These are phyloP conservation scores for Drosophila differens DNA, from an alignment of 2,888 invertebrate species.

Conservation along the genomic window DNA sequence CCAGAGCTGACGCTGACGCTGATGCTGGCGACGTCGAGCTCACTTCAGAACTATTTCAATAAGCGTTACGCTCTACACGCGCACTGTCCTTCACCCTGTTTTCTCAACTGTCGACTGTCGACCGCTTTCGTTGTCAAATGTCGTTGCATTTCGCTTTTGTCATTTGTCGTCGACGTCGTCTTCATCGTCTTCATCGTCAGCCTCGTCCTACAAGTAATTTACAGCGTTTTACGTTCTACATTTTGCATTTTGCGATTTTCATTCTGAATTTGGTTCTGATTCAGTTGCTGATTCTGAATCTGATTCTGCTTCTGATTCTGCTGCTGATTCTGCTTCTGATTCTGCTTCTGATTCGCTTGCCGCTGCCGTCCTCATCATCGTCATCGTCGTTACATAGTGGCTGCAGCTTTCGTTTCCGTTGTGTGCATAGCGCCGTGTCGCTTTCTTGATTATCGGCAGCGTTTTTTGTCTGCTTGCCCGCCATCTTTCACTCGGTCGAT, in stretches of 20 bases:
- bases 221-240: conserved; percentile 64
- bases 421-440: conserved; percentile 43
- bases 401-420: conserved; percentile 51
- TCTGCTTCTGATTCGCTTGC: conserved; percentile 7
- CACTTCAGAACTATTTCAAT: conserved; percentile 81
- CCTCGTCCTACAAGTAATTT: conserved; percentile 65
- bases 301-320: conserved; percentile 41
- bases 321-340: conserved; percentile 40
- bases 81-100: conserved; percentile 79
- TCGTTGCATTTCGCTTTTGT: conserved; percentile 55
- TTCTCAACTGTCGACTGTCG: conserved; percentile 40
- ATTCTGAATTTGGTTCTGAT: conserved; percentile 55
- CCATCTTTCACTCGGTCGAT: conserved; percentile 5
- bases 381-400: conserved; percentile 14
- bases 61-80: conserved; percentile 78
- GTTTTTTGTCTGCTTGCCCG: conserved; percentile 26
- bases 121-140: conserved; percentile 40
- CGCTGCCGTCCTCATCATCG: conserved; percentile 15
- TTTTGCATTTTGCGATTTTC: conserved; percentile 58
- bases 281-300: conserved; percentile 31
- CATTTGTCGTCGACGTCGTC: conserved; percentile 32
- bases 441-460: conserved; percentile 58
- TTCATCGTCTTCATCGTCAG: conserved; percentile 9
- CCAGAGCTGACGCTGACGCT: conserved; percentile 5
- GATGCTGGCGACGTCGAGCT: conserved; percentile 65